phyloP scores from a whole-genome alignment of 2,888 invertebrate species.

The Amphipyra berbera region DNA sequence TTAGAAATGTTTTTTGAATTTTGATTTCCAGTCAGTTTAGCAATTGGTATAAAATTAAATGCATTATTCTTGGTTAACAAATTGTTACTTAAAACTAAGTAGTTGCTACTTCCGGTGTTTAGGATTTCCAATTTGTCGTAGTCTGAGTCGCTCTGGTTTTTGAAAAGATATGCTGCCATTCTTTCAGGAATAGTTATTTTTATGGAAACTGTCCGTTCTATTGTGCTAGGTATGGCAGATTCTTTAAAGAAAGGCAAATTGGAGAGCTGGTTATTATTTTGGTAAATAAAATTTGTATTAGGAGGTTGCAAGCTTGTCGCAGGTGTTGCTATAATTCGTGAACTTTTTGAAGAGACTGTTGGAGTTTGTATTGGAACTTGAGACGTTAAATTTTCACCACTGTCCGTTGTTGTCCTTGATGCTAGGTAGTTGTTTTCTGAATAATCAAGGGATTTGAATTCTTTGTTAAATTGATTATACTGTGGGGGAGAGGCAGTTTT shows the following conservation, averaged over 20 bases:
- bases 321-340: constrained; percentile 71
- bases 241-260: constrained; percentile 81
- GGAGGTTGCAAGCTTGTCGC: constrained; percentile 78
- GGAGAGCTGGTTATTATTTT: constrained; percentile 72
- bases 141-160: constrained; percentile 72
- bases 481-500: constrained; percentile 72
- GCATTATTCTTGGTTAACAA: constrained; percentile 59
- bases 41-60: constrained; percentile 78
- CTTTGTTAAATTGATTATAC: constrained; percentile 68
- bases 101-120: constrained; percentile 85
- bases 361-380: constrained; percentile 64
- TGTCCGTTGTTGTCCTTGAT: constrained; percentile 64
- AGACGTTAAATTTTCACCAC: constrained; percentile 76
- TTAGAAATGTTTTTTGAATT: constrained; percentile 78
- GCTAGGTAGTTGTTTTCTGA: constrained; percentile 68
- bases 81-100: constrained; percentile 81
- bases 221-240: constrained; percentile 76
- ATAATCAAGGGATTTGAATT: constrained; percentile 66
- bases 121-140: constrained; percentile 82
- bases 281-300: constrained; percentile 61
- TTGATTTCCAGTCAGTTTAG: constrained; percentile 77
- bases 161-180: constrained; percentile 81
- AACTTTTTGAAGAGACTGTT: constrained; percentile 65
- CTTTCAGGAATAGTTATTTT: constrained; percentile 86
- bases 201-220: constrained; percentile 84